Percentiles rank a stretch among this genome's conserved stretches.
Evolutionary conservation across 1,140 invertebrate species (phyloP).

Genomic region (Bombus huntii): DNA sequence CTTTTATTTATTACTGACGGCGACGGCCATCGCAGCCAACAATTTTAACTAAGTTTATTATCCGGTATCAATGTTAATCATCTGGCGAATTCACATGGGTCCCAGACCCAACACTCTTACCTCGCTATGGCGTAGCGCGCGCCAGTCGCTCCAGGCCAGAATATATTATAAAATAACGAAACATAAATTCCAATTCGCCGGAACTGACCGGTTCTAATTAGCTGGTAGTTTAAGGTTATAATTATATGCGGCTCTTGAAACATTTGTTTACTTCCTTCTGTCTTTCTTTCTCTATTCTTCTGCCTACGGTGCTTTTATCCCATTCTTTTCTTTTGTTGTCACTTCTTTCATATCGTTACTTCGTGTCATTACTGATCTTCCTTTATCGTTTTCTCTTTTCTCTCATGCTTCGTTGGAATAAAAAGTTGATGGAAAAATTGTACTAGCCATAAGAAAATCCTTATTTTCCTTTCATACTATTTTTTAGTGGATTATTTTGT

Average conservation of each 20-base stretch:
- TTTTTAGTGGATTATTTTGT: too few species aligned
- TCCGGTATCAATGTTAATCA: constrained; percentile 76
- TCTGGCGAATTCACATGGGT: constrained; percentile 75
- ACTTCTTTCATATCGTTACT: not conserved
- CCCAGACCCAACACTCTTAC: not conserved
- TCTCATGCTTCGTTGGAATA: too few species aligned
- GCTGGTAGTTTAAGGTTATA: constrained; percentile 48
- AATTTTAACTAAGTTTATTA: constrained; percentile 76
- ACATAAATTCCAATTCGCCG: constrained; percentile 65
- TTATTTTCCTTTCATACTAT: too few species aligned
- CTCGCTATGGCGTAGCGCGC: not conserved
- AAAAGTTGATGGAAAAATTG: not conserved
- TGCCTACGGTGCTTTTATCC: not conserved
- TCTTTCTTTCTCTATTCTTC: not conserved
- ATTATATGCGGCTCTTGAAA: constrained; percentile 6
- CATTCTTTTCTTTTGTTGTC: not conserved
- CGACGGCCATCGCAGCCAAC: constrained; percentile 25
- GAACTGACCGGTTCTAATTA: constrained; percentile 59
- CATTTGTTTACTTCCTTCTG: not conserved
- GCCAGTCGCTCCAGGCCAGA: constrained; percentile 18
- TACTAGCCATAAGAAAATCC: not conserved
- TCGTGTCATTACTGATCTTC: not conserved
- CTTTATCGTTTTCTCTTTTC: too few species aligned
- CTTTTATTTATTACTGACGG: constrained; percentile 37
- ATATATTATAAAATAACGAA: constrained; percentile 64